Percentiles rank a stretch among this genome's conserved stretches.
These are phyloP conservation scores for Drosophila miranda DNA, from an alignment of 1,140 invertebrate genomes.

Conservation along the genomic window DNA sequence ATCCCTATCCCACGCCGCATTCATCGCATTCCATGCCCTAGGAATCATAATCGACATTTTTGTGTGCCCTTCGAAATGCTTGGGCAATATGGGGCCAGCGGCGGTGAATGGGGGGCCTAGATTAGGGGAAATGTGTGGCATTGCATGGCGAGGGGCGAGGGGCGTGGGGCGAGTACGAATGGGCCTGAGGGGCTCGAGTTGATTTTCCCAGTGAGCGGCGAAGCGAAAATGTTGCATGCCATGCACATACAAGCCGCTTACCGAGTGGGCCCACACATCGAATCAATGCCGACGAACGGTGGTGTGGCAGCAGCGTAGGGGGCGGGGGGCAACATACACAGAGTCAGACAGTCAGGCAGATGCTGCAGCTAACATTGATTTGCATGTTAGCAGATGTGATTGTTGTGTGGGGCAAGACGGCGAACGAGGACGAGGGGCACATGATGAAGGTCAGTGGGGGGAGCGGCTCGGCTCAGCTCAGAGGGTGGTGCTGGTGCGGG, in stretches of 20 bases:
- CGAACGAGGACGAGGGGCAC: neutral
- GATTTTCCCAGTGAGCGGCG: slow-evolving; percentile 17
- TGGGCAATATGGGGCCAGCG: neutral
- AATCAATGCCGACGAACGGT: too few species aligned
- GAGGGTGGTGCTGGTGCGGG: too few species aligned
- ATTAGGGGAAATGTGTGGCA: slow-evolving; percentile 9
- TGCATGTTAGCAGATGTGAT: slow-evolving; percentile 49
- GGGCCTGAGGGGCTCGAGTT: neutral
- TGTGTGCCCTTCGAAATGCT: neutral
- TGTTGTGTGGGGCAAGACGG: slow-evolving; percentile 16
- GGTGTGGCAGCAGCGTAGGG: too few species aligned
- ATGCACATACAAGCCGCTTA: slow-evolving; percentile 39
- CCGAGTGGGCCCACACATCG: slow-evolving; percentile 6
- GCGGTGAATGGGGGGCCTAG: neutral
- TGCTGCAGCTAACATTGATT: slow-evolving; percentile 46
- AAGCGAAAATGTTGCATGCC: slow-evolving; percentile 53
- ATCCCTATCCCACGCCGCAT: too few species aligned
- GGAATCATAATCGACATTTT: slow-evolving; percentile 2
- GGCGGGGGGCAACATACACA: neutral
- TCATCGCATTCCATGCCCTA: too few species aligned
- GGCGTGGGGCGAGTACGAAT: neutral
- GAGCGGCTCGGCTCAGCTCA: too few species aligned
- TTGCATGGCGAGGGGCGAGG: too few species aligned
- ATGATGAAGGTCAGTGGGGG: neutral
- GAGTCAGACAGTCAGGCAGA: slow-evolving; percentile 12